phyloP scores from a whole-genome alignment of 2,797 vertebrate genomes.

The Alectoris magna region DNA sequence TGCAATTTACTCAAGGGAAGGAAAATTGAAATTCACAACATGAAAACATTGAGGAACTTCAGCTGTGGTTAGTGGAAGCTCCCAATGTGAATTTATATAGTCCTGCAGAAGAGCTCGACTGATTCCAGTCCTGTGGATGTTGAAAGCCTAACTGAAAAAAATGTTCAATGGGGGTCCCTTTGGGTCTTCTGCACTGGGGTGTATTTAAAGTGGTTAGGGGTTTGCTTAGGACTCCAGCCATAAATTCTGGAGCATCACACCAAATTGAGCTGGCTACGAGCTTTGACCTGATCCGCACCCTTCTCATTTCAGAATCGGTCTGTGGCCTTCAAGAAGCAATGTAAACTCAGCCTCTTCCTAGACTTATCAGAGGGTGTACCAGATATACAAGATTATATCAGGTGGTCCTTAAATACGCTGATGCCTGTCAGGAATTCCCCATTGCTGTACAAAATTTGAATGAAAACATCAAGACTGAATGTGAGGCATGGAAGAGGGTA shows the following conservation, averaged over 20 bases:
- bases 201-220: neutral
- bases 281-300: neutral
- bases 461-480: neutral
- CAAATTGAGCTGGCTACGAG: neutral
- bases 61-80: neutral
- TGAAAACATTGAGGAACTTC: neutral
- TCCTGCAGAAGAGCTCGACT: neutral
- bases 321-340: neutral
- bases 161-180: neutral
- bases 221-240: neutral
- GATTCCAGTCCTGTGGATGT: neutral
- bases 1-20: neutral
- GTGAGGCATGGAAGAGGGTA: neutral
- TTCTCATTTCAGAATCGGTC: neutral
- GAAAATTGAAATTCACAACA: neutral
- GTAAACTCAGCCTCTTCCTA: neutral
- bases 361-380: accelerated
- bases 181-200: neutral
- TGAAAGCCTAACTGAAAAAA: neutral
- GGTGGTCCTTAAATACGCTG: neutral
- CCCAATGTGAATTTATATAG: accelerated
- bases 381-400: neutral
- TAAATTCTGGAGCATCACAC: neutral
- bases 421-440: neutral
- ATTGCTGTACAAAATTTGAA: neutral